These are phyloP conservation scores for Pandemis corylana DNA, from an alignment of 2,888 invertebrate species.

Conservation along the genomic window DNA sequence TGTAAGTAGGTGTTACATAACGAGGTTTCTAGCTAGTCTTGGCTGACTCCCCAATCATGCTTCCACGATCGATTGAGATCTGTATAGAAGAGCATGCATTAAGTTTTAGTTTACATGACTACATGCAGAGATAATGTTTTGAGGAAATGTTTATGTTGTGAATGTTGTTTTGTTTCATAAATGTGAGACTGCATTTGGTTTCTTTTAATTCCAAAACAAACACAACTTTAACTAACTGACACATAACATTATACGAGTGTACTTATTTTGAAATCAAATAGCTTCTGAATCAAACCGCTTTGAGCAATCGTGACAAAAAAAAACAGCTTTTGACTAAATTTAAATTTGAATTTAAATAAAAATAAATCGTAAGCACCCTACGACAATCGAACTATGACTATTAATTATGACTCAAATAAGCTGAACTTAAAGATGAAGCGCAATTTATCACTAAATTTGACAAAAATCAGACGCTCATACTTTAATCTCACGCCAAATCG, in stretches of 20 bases:
- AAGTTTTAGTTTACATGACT: constrained; percentile 15
- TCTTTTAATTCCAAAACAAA: background rate
- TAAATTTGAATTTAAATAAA: too few relatives aligned
- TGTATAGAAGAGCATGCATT: constrained; percentile 19
- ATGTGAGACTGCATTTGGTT: background rate
- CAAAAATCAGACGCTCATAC: background rate
- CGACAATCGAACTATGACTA: too few relatives aligned
- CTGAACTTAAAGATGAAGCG: too few relatives aligned
- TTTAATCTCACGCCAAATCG: background rate
- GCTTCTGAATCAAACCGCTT: too few relatives aligned
- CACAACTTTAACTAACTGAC: background rate
- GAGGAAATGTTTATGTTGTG: constrained; percentile 16
- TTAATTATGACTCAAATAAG: too few relatives aligned
- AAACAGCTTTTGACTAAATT: too few relatives aligned
- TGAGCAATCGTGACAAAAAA: too few relatives aligned
- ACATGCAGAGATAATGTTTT: constrained; percentile 12
- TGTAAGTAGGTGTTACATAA: constrained; percentile 60
- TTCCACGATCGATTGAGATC: constrained; percentile 18
- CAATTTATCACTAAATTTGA: background rate
- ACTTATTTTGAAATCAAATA: too few relatives aligned
- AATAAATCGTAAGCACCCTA: too few relatives aligned
- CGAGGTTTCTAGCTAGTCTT: constrained; percentile 50
- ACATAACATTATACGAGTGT: background rate
- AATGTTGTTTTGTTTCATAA: constrained; percentile 17
- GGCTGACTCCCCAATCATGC: constrained; percentile 50